Base-by-base conservation (phyloP, 1,140 invertebrate species). In the Heliconius hermathena region DNA sequence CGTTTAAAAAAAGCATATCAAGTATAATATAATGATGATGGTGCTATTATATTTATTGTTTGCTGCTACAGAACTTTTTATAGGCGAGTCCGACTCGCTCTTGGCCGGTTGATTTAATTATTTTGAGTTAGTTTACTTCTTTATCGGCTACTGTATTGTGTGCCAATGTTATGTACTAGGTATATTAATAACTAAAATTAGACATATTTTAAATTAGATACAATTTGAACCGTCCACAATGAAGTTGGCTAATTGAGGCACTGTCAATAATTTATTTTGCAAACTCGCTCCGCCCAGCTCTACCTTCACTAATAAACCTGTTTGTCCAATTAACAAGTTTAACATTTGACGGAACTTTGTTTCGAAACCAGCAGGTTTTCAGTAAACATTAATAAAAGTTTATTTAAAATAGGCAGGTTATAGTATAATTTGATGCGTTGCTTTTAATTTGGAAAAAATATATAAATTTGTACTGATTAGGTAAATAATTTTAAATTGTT, bases 281-380 rank as follows among this genome's bases (percentile, higher is more conserved):
- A 72, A 72, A 52, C 76, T 77, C 38, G 71, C 73, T 73, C 36
- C 66, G n/a, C 41, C 71, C 41, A 60, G 52, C 60, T 78, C 60
- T 78, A 78, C 77, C 66, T 73, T 73, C 73, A 78, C 77, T 78
- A 54, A 78, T 78, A 73, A 78, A 54, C 54, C 52, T 52, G 41
- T 77, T 77, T 78, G 71, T 73, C 71, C 77, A 73, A 78, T 78
- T 78, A 78, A 78, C 71, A 74, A 74, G 54, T 74, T 66, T 73
- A 20, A 41, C 73, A 73, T 78, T 57, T 78, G 71, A 41, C 26
- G 66, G 20, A 78, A 78, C 72, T 78, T 78, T 78, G 46, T 73
- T 71, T 66, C 22, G 60, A 4, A 13, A 76, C 60, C 78, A 73
- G 33, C 38, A 29, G 52, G 70, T 73, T 79, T 73, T 46, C 73